Base-by-base conservation (phyloP, 2,888 invertebrate genomes). In the Parapristionchus giblindavisi region DNA sequence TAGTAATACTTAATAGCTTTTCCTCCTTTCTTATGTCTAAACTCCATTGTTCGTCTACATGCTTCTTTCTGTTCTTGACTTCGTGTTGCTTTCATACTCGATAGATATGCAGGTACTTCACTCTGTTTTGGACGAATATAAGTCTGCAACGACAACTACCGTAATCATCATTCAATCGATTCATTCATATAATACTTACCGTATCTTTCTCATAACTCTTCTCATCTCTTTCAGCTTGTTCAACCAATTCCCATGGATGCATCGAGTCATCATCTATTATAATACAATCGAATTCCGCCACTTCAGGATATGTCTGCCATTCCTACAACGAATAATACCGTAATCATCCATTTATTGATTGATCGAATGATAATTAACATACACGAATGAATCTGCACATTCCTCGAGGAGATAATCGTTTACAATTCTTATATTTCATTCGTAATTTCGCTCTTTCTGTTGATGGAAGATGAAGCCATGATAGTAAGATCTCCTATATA, bases 231-330 rank as follows among this genome's bases (percentile, higher is more conserved):
- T 71, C 71, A n/a, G 71, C 71, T 24, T 71, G 54, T 32, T 56
- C 56, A 8, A 71, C 56, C n/a, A 71, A 71, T 17, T 71, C 71
- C 71, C 71, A 71, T 54, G 71, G 71, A 71, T 71, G 56, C 71
- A 71, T 71, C 24, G 36, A 36, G 38, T 71, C 71, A n/a, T 56
- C 71, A 56, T 71, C 71, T 14, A 71, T 29, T 27, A 71, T 29
- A 27, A 71, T 71, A 14, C 14, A 34, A 8, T 71, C 71, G 54
- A 71, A 71, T 38, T 36, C 54, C n/a, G 71, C 56, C 54, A 56
- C 54, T 24, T 71, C 71, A 2, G 27, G 27, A n/a, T 54, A 38
- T 56, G 56, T 38, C 27, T 71, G 71, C 71, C 71, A 71, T n/a
- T 54, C 71, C 71, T 71, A 14, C 11, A 38, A 34, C 27, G 8